Percentiles rank a stretch among this genome's conserved stretches.
Evolutionary conservation across 2,797 vertebrate species (phyloP).

Genomic region (Cynopterus sphinx): DNA sequence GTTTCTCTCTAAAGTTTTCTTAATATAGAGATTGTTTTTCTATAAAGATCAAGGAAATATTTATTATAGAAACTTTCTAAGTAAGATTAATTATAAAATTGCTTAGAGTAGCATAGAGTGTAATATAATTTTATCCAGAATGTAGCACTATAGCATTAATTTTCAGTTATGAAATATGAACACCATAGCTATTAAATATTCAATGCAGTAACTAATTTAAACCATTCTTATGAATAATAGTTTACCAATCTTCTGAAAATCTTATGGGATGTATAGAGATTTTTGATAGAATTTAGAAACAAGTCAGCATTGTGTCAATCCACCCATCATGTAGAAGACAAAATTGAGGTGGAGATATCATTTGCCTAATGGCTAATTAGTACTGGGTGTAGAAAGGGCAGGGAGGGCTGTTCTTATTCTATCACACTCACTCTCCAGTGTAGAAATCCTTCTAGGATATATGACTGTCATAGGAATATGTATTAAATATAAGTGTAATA

Average conservation of each 20-base stretch:
- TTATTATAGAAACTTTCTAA: constrained; percentile 14
- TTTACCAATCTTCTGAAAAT: background rate
- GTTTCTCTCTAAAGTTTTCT: background rate
- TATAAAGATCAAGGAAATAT: background rate
- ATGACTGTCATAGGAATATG: background rate
- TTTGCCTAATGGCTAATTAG: background rate
- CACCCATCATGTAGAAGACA: background rate
- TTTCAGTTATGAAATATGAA: constrained; percentile 35
- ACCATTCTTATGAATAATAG: background rate
- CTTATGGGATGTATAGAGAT: background rate
- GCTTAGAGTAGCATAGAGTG: background rate
- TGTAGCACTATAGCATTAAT: background rate
- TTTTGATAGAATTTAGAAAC: background rate
- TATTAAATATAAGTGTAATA: background rate
- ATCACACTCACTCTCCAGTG: background rate
- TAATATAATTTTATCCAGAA: background rate
- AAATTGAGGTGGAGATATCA: background rate
- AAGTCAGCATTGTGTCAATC: background rate
- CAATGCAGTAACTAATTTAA: background rate
- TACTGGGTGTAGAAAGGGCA: background rate
- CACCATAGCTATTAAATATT: background rate
- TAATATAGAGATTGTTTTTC: constrained; percentile 20
- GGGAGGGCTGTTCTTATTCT: background rate
- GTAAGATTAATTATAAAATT: constrained; percentile 11
- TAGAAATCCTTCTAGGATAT: background rate